Conservation (phyloP, 2,797 vertebrate genomes). For the Hozukius guyotensis region DNA sequence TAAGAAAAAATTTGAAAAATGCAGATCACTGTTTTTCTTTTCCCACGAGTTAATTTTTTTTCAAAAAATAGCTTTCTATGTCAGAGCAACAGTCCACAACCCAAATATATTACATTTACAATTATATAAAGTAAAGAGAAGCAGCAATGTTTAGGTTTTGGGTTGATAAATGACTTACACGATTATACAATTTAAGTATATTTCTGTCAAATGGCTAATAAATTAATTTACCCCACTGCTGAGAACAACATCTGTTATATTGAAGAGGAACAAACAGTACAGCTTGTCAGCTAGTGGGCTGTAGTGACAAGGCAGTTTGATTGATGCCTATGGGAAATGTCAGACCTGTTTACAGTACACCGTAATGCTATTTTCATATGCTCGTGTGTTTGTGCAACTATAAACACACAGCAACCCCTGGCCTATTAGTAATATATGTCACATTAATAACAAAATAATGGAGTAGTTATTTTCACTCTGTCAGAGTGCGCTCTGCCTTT, state of each 20-base stretch:
- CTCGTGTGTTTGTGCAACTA: not conserved
- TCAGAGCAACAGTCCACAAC: not conserved
- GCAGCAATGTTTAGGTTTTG: not conserved
- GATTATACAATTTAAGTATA: not conserved
- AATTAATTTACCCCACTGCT: no score
- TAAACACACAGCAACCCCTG: not conserved
- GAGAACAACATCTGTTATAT: not conserved
- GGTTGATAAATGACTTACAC: not conserved
- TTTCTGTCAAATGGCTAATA: not conserved
- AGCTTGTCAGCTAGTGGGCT: constrained; percentile 47
- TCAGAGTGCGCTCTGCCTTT: not conserved
- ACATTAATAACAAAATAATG: fast-evolving
- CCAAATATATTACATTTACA: not conserved
- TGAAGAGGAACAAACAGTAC: no score
- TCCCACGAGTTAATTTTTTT: not conserved
- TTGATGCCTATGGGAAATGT: not conserved
- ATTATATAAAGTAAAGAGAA: not conserved
- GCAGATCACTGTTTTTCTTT: not conserved
- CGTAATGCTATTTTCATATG: not conserved
- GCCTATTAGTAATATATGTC: not conserved
- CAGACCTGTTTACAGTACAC: not conserved
- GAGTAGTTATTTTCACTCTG: not conserved
- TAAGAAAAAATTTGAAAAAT: not conserved
- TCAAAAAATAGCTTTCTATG: not conserved
- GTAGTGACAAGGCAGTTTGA: constrained; percentile 73